These are phyloP conservation scores for Helogale parvula DNA, from an alignment of 2,113 vertebrate species.

Conservation along the genomic window DNA sequence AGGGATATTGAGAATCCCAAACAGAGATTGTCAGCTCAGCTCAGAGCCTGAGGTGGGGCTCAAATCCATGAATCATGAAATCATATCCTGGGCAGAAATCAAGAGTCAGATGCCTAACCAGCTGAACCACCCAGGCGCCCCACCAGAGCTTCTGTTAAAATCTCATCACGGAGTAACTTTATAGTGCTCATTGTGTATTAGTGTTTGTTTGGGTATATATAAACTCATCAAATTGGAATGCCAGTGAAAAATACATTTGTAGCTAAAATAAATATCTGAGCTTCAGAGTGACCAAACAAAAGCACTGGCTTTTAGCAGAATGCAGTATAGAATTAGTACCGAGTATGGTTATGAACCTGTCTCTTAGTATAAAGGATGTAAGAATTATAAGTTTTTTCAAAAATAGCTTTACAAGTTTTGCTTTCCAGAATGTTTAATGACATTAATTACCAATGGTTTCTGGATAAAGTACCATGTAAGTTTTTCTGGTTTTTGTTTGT, in stretches of 20 bases:
- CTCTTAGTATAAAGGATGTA: background rate
- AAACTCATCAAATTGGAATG: background rate
- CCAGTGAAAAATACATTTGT: background rate
- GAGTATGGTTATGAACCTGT: background rate
- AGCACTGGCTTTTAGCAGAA: background rate
- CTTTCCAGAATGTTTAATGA: background rate
- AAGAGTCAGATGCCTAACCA: too few relatives aligned
- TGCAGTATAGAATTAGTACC: background rate
- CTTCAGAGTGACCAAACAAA: background rate
- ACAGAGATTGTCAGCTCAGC: too few relatives aligned
- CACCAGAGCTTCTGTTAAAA: background rate
- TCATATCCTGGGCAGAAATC: too few relatives aligned
- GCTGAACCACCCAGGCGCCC: too few relatives aligned
- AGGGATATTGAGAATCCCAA: too few relatives aligned
- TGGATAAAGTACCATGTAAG: background rate
- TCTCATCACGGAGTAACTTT: background rate
- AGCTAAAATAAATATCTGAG: conserved; percentile 32
- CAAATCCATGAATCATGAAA: too few relatives aligned
- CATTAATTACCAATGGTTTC: background rate
- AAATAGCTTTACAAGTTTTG: background rate
- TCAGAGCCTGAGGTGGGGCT: too few relatives aligned
- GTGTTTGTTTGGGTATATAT: background rate
- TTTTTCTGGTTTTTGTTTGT: background rate
- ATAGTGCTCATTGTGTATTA: background rate
- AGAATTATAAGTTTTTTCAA: background rate